Evolutionary conservation across 2,888 invertebrate species (phyloP).

Genomic region (Pollenia griseotomentosa): DNA sequence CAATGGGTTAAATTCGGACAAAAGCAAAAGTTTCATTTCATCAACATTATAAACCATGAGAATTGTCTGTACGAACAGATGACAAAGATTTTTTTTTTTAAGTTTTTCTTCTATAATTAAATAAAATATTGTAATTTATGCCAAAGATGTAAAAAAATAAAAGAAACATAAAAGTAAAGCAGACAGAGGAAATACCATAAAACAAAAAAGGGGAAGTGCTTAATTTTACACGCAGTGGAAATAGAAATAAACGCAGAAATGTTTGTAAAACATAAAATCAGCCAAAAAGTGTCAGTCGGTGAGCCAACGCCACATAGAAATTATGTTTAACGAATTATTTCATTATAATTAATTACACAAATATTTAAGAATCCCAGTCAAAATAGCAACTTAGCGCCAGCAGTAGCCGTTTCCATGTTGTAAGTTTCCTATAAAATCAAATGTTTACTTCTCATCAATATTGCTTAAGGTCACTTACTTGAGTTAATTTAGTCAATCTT

Average conservation of each 20-base stretch:
- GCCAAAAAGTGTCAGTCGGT: not conserved
- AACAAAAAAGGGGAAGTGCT: not conserved
- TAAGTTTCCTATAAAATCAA: conserved; percentile 1
- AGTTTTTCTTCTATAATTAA: not conserved
- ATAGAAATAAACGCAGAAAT: not conserved
- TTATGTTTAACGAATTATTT: not conserved
- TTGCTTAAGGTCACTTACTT: conserved; percentile 35
- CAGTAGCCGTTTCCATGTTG: not conserved
- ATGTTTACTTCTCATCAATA: not conserved
- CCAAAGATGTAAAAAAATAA: conserved; percentile 23
- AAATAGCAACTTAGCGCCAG: not conserved
- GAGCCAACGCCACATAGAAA: not conserved
- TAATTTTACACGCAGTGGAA: not conserved
- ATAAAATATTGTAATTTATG: conserved; percentile 34
- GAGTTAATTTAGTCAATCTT: conserved; percentile 10
- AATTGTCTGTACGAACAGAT: not conserved
- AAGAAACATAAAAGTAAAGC: not conserved
- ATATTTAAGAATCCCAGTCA: not conserved
- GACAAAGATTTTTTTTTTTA: not conserved
- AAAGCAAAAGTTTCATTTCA: conserved; percentile 34
- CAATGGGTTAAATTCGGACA: conserved; percentile 45
- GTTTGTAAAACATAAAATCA: not conserved
- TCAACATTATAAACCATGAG: conserved; percentile 35
- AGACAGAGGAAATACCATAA: too few species aligned
- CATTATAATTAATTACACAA: conserved; percentile 4